Conservation (phyloP, 2,888 invertebrate species). For the Tetragonula carbonaria region DNA sequence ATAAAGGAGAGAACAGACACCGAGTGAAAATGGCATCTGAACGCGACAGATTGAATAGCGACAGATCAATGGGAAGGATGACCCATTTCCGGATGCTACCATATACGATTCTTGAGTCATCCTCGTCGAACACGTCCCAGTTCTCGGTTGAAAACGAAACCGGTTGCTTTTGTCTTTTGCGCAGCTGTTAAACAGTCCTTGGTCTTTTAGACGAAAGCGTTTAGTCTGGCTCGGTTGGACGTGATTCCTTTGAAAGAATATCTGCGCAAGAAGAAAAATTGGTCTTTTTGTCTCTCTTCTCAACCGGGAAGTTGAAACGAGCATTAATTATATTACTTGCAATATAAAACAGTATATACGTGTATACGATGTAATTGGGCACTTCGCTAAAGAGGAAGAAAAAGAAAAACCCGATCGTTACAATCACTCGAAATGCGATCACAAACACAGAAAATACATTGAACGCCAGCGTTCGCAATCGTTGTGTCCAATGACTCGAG, state of each 20-base stretch:
- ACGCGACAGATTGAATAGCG: conserved; percentile 14
- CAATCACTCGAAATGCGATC: no score
- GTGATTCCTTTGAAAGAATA: no score
- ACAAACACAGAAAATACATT: no score
- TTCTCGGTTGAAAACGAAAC: conserved; percentile 53
- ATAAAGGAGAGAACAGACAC: conserved; percentile 21
- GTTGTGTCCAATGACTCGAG: neutral
- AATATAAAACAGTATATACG: no score
- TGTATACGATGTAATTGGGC: no score
- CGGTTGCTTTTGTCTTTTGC: conserved; percentile 49
- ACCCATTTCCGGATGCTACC: conserved; percentile 66
- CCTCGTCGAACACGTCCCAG: conserved; percentile 21
- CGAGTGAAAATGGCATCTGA: conserved; percentile 40
- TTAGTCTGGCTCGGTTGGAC: conserved; percentile 17
- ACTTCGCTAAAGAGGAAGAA: no score
- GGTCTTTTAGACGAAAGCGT: conserved; percentile 31
- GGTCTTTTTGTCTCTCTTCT: neutral
- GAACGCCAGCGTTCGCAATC: neutral
- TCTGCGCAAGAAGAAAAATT: neutral
- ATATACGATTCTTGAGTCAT: conserved; percentile 60
- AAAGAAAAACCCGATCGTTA: no score
- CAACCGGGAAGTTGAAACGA: neutral
- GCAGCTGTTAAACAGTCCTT: conserved; percentile 7
- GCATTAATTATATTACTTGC: no score
- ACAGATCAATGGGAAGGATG: conserved; percentile 61